Base-by-base conservation (phyloP, 2,113 vertebrate genomes). In the Tragelaphus imberbis region DNA sequence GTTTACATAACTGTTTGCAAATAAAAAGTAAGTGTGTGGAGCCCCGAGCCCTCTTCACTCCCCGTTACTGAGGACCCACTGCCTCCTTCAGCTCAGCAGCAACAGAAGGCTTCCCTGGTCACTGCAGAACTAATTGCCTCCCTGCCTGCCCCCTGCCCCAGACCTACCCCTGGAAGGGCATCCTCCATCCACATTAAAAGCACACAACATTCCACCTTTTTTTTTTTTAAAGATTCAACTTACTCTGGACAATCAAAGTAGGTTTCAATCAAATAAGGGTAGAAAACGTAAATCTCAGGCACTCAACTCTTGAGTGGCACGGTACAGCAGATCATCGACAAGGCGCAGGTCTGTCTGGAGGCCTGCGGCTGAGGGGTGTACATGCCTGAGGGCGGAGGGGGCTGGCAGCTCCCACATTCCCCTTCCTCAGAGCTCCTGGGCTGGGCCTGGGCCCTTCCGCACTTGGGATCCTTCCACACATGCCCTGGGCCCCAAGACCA, bases 1-100 rank as follows among this genome's bases (percentile, higher is more conserved):
- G 36, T 90, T 95, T 71, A 87, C 36, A 47, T 21, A 94, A 88
- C 68, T 84, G 44, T 84, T 94, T 91, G 88, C 65, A 95, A 90
- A 93, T 94, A 90, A 91, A 84, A 87, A 90, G 58, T 49, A 61
- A 56, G 58, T 21, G 1, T 49, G 40, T 49, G 7, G 40, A 61
- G 36, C 49, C 63, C 53, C 21, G 15, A 30, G n/a, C 36, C 28
- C 40, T 84, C 61, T 33, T 63, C 47, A 8, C 33, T 77, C 68
- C 59, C 53, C 7, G 2, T 75, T 33, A 27, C 75, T 84, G 36
- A 53, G 65, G 58, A 93, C n/a, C 49, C 49, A 9, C 30, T 61
- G 15, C 87, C 59, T 82, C 40, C 25, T 19, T 79, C 59, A n/a
- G 58, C n/a, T 92, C 19, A 14, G 25, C 19, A 90, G 84, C n/a